phyloP scores from a whole-genome alignment of 2,888 invertebrate genomes.

The Geotrupes spiniger region DNA sequence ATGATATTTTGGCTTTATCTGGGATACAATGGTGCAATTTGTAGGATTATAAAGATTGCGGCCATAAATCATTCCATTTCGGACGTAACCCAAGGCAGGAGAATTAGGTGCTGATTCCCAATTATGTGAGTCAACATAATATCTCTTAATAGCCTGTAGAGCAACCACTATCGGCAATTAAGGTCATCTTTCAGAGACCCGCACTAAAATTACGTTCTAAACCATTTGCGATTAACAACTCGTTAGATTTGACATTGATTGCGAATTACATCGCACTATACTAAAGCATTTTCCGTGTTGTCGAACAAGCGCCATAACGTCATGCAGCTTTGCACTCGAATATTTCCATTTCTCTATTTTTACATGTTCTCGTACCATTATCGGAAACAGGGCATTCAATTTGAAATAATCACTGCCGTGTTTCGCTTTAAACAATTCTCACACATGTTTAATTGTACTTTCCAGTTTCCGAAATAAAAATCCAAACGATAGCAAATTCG shows the following conservation, averaged over 20 bases:
- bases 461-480: too few species aligned
- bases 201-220: conserved; percentile 24
- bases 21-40: conserved; percentile 25
- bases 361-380: too few species aligned
- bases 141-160: conserved; percentile 34
- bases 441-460: too few species aligned
- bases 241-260: conserved; percentile 27
- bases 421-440: too few species aligned
- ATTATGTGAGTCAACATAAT: conserved; percentile 35
- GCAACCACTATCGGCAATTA: conserved; percentile 33
- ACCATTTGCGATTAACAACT: conserved; percentile 30
- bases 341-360: too few species aligned
- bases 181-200: conserved; percentile 32
- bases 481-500: too few species aligned
- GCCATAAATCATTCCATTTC: conserved; percentile 26
- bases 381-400: too few species aligned
- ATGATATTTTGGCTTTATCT: conserved; percentile 15
- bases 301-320: too few species aligned
- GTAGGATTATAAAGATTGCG: conserved; percentile 28
- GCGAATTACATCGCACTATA: conserved; percentile 15
- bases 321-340: too few species aligned
- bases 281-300: background rate
- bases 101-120: conserved; percentile 33
- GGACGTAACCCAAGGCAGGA: conserved; percentile 25
- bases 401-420: too few species aligned